These are phyloP conservation scores for Hippocampus guttulatus DNA, from an alignment of 2,113 vertebrate species.

Conservation along the genomic window DNA sequence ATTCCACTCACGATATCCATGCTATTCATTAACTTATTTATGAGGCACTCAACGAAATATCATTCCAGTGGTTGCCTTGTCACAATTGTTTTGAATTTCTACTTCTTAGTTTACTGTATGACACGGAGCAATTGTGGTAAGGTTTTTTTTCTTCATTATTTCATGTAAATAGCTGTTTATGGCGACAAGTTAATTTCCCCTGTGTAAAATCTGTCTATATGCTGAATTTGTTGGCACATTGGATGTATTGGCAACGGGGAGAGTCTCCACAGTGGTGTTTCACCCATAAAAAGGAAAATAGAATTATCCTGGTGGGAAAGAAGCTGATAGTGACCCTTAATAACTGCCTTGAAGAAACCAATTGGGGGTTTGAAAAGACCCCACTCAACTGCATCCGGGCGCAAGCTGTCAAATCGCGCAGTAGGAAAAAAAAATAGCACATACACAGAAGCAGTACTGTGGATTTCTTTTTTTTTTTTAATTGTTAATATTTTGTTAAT, in stretches of 20 bases:
- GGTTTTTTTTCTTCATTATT: no score
- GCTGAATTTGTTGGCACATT: background rate
- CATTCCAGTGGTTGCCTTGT: background rate
- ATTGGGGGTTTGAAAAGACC: conserved; percentile 17
- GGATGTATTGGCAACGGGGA: background rate
- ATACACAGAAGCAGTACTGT: no score
- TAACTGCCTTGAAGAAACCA: conserved; percentile 16
- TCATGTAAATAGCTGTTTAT: background rate
- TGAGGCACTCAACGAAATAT: no score
- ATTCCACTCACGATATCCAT: no score
- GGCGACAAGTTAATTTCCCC: background rate
- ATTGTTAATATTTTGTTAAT: no score
- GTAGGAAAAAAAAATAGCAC: no score
- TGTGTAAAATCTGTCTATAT: background rate
- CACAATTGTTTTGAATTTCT: background rate
- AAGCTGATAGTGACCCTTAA: conserved; percentile 11
- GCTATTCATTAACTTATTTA: no score
- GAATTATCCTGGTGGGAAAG: background rate
- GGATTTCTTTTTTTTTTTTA: no score
- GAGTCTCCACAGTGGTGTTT: background rate
- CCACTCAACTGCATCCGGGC: conserved; percentile 11
- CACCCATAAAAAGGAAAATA: background rate
- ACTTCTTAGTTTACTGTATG: background rate
- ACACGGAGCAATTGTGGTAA: background rate
- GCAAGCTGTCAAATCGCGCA: conserved; percentile 26